A percentile compares a stretch with the other conserved stretches of the same genome.
phyloP scores from a whole-genome alignment of 2,888 invertebrate species.

The Noctuana brunneofusca region DNA sequence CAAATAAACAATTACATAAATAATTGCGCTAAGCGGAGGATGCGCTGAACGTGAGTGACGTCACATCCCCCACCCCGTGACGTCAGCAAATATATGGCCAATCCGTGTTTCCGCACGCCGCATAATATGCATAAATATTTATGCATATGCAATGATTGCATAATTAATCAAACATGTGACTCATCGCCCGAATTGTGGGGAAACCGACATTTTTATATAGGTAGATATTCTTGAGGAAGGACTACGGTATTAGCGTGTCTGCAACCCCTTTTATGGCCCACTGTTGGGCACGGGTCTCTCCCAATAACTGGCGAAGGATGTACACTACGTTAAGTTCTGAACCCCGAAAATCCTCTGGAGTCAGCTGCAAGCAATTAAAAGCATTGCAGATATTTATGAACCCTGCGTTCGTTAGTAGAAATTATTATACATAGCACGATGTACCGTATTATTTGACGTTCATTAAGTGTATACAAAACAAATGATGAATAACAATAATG shows the following conservation, averaged over 20 bases:
- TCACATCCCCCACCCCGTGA: conserved; percentile 38
- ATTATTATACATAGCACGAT: too few relatives aligned
- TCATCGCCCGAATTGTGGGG: conserved; percentile 15
- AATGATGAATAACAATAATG: too few relatives aligned
- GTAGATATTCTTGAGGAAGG: conserved; percentile 7
- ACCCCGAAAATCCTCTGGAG: too few relatives aligned
- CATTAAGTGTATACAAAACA: too few relatives aligned
- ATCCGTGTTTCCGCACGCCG: conserved; percentile 32
- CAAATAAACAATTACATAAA: conserved; percentile 38
- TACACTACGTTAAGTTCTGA: too few relatives aligned
- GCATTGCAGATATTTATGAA: too few relatives aligned
- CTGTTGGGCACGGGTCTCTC: too few relatives aligned
- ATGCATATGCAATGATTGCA: conserved; percentile 35
- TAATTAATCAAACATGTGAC: conserved; percentile 28
- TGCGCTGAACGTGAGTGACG: conserved; percentile 41
- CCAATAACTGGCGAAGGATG: too few relatives aligned
- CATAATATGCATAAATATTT: conserved; percentile 30
- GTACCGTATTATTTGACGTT: too few relatives aligned
- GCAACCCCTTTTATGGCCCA: too few relatives aligned
- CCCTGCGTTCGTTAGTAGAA: too few relatives aligned
- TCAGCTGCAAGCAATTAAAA: too few relatives aligned
- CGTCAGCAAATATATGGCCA: conserved; percentile 33
- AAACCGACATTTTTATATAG: conserved; percentile 15
- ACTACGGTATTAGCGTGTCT: not conserved
- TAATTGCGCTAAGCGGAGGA: conserved; percentile 38